Conservation (phyloP, 2,113 vertebrate species). For the Gambusia affinis region DNA sequence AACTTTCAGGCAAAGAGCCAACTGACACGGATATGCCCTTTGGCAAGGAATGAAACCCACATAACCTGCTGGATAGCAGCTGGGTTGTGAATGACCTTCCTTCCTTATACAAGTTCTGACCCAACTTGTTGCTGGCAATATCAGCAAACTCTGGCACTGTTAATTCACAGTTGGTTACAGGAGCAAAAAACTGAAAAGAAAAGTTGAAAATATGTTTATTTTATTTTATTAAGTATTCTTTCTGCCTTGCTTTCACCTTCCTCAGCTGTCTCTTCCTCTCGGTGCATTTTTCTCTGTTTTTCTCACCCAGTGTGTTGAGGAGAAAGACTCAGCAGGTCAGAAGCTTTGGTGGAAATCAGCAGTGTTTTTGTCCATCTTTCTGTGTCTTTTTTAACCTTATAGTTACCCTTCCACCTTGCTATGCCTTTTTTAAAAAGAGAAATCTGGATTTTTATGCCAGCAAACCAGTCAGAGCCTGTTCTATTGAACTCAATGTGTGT, state of each 20-base stretch:
- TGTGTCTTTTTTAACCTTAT: conserved; percentile 47
- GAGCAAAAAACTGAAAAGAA: conserved; percentile 49
- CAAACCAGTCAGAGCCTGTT: conserved; percentile 90
- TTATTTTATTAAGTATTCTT: conserved; percentile 45
- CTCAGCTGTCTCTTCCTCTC: conserved; percentile 12
- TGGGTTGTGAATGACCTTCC: conserved; percentile 26
- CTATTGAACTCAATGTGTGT: conserved; percentile 51
- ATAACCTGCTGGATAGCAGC: conserved; percentile 49
- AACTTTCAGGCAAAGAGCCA: conserved; percentile 4
- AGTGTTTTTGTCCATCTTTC: conserved; percentile 45
- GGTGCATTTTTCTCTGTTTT: conserved; percentile 26
- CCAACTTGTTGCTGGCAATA: conserved; percentile 58
- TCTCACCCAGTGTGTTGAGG: conserved; percentile 42
- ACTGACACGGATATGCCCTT: conserved; percentile 30
- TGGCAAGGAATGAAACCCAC: conserved; percentile 62
- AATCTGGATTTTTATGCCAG: conserved; percentile 83
- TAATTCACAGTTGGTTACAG: conserved; percentile 50
- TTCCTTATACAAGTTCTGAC: conserved; percentile 43
- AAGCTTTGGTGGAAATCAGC: conserved; percentile 66
- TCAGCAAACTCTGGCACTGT: conserved; percentile 50
- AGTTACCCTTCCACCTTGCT: conserved; percentile 30
- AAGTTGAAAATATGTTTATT: conserved; percentile 62
- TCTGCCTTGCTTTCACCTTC: conserved; percentile 33
- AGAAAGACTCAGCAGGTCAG: conserved; percentile 79
- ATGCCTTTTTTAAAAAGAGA: conserved; percentile 42